Conservation (phyloP, 23 tunicate species). For the Ascidia mentula region DNA sequence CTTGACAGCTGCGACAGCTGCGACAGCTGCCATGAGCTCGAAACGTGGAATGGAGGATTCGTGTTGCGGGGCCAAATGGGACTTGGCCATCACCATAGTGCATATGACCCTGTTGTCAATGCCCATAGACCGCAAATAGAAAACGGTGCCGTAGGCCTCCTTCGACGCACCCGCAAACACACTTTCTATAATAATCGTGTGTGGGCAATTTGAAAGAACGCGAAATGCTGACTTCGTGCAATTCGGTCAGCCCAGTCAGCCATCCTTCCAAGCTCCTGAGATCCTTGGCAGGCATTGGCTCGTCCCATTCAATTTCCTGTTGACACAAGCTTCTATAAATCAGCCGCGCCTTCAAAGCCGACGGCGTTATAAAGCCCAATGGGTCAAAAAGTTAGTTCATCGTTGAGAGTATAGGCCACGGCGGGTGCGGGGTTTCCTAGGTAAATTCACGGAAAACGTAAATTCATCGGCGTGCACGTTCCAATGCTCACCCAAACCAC, state of each 20-base stretch:
- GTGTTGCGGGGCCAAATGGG: neutral
- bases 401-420: constrained; percentile 5
- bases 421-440: neutral
- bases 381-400: constrained; percentile 9
- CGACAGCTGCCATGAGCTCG: neutral
- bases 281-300: neutral
- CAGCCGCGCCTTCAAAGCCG: neutral
- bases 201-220: neutral
- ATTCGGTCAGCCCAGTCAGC: neutral
- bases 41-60: neutral
- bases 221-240: constrained; percentile 5
- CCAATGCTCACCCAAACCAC: constrained; percentile 34
- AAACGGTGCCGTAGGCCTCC: constrained; percentile 30
- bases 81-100: neutral
- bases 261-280: constrained; percentile 5
- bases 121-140: neutral
- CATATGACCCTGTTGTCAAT: neutral
- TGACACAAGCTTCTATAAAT: constrained; percentile 4
- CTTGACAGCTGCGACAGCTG: neutral
- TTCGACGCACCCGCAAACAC: constrained; percentile 14
- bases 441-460: neutral
- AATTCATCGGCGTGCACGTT: constrained; percentile 2
- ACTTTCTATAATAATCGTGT: neutral
- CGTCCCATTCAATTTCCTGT: no score
- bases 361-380: neutral